Evolutionary conservation across 2,888 invertebrate species (phyloP).

Genomic region (Tinea pellionella): DNA sequence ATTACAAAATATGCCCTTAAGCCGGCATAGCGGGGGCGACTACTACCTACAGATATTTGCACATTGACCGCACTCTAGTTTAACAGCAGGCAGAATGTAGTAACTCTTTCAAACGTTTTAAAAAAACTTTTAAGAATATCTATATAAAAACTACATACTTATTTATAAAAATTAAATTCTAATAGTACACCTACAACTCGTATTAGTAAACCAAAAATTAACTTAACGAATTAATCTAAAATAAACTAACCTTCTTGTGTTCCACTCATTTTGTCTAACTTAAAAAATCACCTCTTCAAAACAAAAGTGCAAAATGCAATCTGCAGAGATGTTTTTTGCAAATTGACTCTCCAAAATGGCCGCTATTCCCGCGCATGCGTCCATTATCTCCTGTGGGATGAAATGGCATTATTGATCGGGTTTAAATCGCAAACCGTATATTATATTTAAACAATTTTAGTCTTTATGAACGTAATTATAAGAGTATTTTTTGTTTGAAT

Average conservation of each 20-base stretch:
- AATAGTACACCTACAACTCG: too few relatives aligned
- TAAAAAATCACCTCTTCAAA: neutral
- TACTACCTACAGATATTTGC: too few relatives aligned
- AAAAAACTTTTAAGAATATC: too few relatives aligned
- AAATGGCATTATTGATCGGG: slow-evolving; percentile 3
- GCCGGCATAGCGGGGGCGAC: too few relatives aligned
- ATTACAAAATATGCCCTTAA: too few relatives aligned
- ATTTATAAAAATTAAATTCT: too few relatives aligned
- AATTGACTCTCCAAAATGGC: neutral
- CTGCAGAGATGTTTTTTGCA: neutral
- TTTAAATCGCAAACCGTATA: neutral
- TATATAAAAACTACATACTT: too few relatives aligned
- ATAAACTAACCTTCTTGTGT: neutral
- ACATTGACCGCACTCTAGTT: too few relatives aligned
- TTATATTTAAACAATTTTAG: neutral
- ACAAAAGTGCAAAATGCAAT: neutral
- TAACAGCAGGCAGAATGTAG: too few relatives aligned
- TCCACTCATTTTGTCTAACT: neutral
- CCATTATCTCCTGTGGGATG: slow-evolving; percentile 5
- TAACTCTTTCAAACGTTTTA: too few relatives aligned
- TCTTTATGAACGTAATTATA: neutral
- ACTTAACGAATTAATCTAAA: neutral
- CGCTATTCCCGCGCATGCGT: slow-evolving; percentile 1
- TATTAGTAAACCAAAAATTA: too few relatives aligned
- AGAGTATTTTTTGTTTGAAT: too few relatives aligned